phyloP scores from a whole-genome alignment of 2,113 vertebrate species.

The Ascaphus truei region DNA sequence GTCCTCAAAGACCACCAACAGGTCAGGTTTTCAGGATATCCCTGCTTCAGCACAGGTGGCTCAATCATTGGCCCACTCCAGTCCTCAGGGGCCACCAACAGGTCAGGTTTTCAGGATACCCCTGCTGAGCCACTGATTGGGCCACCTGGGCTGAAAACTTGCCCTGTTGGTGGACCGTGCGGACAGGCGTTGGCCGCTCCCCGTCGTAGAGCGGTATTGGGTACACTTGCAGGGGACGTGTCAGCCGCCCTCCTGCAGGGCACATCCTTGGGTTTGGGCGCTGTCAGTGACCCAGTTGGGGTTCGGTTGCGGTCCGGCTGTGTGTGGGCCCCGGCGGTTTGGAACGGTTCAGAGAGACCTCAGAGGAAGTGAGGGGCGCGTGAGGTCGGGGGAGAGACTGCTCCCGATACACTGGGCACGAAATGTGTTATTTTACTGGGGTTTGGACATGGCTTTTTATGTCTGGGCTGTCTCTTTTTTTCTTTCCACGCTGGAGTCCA shows the following conservation, averaged over 20 bases:
- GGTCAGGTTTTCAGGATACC: too few species aligned
- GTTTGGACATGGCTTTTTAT: neutral
- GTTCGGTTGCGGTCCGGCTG: slow-evolving; percentile 14
- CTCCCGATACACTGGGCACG: slow-evolving; percentile 17
- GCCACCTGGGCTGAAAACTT: too few species aligned
- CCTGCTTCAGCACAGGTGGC: too few species aligned
- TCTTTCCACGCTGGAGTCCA: neutral
- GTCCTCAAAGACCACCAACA: too few species aligned
- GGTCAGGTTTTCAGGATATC: too few species aligned
- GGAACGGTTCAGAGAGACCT: slow-evolving; percentile 34
- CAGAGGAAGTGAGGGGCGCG: slow-evolving; percentile 24
- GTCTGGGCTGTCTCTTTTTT: neutral
- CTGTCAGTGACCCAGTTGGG: slow-evolving; percentile 21
- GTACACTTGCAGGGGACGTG: slow-evolving; percentile 12
- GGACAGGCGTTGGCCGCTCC: too few species aligned
- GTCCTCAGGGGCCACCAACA: too few species aligned
- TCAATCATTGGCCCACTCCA: too few species aligned
- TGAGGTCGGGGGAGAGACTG: slow-evolving; percentile 23
- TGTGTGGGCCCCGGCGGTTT: slow-evolving; percentile 33
- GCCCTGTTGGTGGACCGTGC: too few species aligned
- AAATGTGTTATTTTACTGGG: slow-evolving; percentile 30
- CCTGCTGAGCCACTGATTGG: too few species aligned
- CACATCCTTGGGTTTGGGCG: slow-evolving; percentile 8
- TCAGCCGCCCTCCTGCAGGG: slow-evolving; percentile 1
- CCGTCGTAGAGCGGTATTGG: too few species aligned